These are phyloP conservation scores for Cheilinus undulatus DNA, from an alignment of 2,113 vertebrate genomes.

Conservation along the genomic window DNA sequence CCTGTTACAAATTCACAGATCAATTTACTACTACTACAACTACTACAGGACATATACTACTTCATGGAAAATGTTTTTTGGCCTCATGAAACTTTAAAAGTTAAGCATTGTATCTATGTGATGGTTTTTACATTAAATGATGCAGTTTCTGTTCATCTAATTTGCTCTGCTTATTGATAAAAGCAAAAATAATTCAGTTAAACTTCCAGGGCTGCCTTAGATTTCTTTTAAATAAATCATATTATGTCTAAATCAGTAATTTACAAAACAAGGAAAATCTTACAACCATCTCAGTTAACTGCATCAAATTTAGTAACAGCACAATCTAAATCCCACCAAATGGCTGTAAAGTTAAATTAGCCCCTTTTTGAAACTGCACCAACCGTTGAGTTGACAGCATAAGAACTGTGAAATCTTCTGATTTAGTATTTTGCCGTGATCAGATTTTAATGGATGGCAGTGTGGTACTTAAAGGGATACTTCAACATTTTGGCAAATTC, in stretches of 20 bases:
- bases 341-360: not conserved
- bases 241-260: too few species aligned
- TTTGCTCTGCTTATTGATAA: too few species aligned
- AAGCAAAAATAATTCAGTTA: too few species aligned
- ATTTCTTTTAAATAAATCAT: too few species aligned
- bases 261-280: not conserved
- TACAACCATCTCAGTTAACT: not conserved
- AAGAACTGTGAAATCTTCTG: too few species aligned
- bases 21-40: slow-evolving; percentile 44
- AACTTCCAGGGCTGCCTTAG: too few species aligned
- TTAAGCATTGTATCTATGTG: slow-evolving; percentile 13
- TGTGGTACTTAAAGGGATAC: too few species aligned
- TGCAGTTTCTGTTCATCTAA: not conserved
- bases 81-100: slow-evolving; percentile 16
- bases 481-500: too few species aligned
- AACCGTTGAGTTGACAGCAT: too few species aligned
- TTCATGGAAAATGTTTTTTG: slow-evolving; percentile 19
- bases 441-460: too few species aligned
- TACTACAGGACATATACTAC: slow-evolving; percentile 14
- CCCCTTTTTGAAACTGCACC: not conserved
- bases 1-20: slow-evolving; percentile 26
- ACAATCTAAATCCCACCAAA: too few species aligned
- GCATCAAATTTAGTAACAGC: not conserved
- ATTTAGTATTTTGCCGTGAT: too few species aligned
- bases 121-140: not conserved